Conservation (phyloP, 2,888 invertebrate genomes). For the Thalpophila matura region DNA sequence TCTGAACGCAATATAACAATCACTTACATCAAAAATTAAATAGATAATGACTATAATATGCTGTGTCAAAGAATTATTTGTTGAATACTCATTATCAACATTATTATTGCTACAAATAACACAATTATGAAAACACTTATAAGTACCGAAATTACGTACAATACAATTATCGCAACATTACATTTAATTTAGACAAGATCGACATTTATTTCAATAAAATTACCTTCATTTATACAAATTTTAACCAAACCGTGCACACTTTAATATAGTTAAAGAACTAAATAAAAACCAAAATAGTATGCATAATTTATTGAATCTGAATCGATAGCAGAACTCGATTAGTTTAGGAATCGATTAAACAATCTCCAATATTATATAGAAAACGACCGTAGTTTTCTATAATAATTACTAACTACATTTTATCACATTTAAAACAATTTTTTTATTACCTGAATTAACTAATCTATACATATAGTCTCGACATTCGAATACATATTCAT, state of each 20-base stretch:
- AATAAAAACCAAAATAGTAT: slow-evolving; percentile 1
- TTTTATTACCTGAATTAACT: slow-evolving; percentile 22
- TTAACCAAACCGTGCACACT: slow-evolving; percentile 14
- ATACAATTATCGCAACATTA: slow-evolving; percentile 10
- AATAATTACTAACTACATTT: slow-evolving; percentile 27
- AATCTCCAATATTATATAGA: slow-evolving; percentile 2
- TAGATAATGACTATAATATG: slow-evolving; percentile 27
- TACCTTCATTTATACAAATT: slow-evolving; percentile 1
- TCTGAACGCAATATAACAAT: background rate
- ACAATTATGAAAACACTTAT: slow-evolving; percentile 35
- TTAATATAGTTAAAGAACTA: background rate
- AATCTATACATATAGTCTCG: slow-evolving; percentile 2
- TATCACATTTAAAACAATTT: slow-evolving; percentile 51
- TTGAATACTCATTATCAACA: slow-evolving; percentile 12
- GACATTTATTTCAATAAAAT: slow-evolving; percentile 5
- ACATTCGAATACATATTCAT: background rate
- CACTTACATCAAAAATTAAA: background rate
- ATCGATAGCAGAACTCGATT: background rate
- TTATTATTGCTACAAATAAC: slow-evolving; percentile 3
- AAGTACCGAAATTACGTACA: slow-evolving; percentile 30
- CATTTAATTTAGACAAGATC: slow-evolving; percentile 28
- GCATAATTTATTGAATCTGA: background rate
- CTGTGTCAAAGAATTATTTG: slow-evolving; percentile 19
- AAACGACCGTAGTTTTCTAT: slow-evolving; percentile 2
- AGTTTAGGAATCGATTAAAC: slow-evolving; percentile 1